Base-by-base conservation (phyloP, 2,113 vertebrate species). In the Tragelaphus strepsiceros region DNA sequence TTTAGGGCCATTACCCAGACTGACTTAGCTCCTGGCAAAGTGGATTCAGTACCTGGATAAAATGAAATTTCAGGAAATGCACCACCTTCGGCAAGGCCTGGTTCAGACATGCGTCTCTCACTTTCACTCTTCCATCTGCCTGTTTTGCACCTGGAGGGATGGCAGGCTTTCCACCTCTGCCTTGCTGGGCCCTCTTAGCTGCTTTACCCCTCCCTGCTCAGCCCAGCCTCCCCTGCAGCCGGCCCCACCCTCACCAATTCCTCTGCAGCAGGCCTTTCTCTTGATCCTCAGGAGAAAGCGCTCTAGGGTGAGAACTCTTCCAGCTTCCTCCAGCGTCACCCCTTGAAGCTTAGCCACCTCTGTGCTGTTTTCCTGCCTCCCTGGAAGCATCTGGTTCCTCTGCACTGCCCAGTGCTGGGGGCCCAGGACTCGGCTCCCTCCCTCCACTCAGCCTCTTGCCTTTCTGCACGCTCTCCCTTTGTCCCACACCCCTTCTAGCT, bases 81-180 rank as follows among this genome's bases (percentile, higher is more conserved):
- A 32, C 21, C 58, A 39, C 14, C 19, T 49, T 11, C 11, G 39
- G 15, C 0, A n/a, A 53, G 32, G 51, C 67, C 67, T 19, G 32
- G 54, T 13, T 35, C 62, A 32, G 46, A 56, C 5, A 2, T 1
- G 15, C 2, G 0, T n/a, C 35, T 71, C 58, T 35, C 22, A 8
- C 26, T 64, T 61, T 74, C 22, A 22, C 19, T 16, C 14, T 30
- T 15, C 53, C 24, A 82, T 88, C 13, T 53, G 24, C 59, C 5
- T 49, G 1, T 3, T 53, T 43, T 62, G n/a, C 17, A 24, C 71
- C 54, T 78, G 64, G 46, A 87, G 80, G 51, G 53, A 35, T 15
- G 9, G 24, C 53, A 35, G 0, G 2, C 39, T 51, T 61, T 53
- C 78, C 24, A 21, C 35, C 58, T 93, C 59, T 54, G 14, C 28